Percentiles rank a stretch among this genome's conserved stretches.
Conservation (phyloP, 2,888 invertebrate species). For the Hemicrepidius hirtus region DNA sequence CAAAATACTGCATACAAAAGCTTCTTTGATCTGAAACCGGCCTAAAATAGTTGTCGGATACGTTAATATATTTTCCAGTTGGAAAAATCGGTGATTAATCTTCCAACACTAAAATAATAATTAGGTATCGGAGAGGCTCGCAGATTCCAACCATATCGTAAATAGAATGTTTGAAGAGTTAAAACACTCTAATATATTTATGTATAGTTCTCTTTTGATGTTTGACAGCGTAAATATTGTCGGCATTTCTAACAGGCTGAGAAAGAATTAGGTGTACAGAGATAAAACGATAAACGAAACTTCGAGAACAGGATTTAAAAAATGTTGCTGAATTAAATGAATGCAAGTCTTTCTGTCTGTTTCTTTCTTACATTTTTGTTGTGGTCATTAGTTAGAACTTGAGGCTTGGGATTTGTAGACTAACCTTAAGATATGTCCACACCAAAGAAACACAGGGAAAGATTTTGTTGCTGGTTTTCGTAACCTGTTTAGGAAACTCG, state of each 20-base stretch:
- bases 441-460: too few relatives aligned
- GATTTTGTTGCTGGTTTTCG: too few relatives aligned
- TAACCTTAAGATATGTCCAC: too few relatives aligned
- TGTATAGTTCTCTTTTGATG: conserved; percentile 29
- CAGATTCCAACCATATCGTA: conserved; percentile 21
- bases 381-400: too few relatives aligned
- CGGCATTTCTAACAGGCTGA: background rate
- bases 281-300: conserved; percentile 6
- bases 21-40: conserved; percentile 38
- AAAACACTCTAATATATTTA: conserved; percentile 5
- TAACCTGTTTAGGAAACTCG: too few relatives aligned
- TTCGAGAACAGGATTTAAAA: conserved; percentile 1
- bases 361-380: too few relatives aligned
- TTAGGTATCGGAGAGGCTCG: conserved; percentile 41
- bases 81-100: conserved; percentile 46
- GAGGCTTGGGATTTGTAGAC: too few relatives aligned
- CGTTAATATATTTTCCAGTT: conserved; percentile 34
- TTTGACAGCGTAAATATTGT: conserved; percentile 29
- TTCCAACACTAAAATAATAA: conserved; percentile 45
- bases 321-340: background rate
- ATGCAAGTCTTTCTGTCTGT: background rate
- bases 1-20: conserved; percentile 31
- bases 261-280: conserved; percentile 8
- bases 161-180: conserved; percentile 18
- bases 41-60: conserved; percentile 37